Evolutionary conservation across 92 coral and sea anemone species (phyloP), one percentile per base, ranked within the genome.

Genomic region (Phymanthus crucifer): DNA sequence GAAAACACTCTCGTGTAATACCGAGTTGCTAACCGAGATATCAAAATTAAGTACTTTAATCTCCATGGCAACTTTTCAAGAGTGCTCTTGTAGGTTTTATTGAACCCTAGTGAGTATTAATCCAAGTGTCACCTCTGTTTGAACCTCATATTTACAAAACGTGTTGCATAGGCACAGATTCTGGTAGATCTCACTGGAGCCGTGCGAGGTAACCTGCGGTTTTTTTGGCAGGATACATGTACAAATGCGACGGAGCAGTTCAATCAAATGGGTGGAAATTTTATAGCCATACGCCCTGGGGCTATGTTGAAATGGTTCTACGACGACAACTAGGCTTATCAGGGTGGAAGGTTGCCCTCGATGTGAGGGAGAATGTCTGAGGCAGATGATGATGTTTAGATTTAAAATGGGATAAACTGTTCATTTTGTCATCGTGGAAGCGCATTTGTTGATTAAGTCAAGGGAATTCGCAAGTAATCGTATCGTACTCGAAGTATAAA

Each of bases 191-290:
- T 6, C 33, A 29, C 34, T 33, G 68, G 68, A 24, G 13, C 32
- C 23, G 8, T 61, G 66, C 29, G n/a, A 24, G 5, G 66, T 11
- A 58, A 19, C 11, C 29, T 8, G 66, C 66, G 66, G 66, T 31
- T 58, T 8, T 24, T 31, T 9, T 58, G 3, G 66, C 31, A 32
- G 66, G 11, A 58, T 58, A 2, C 19, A 61, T 61, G 17, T 61
- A n/a, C n/a, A n/a, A n/a, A n/a, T n/a, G n/a, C n/a, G n/a, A n/a
- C n/a, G 0, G 27, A 61, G 33, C 68, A 61, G 68, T 27, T 12
- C 34, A 61, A 61, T 61, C 18, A 29, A 61, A 61, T 61, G 68
- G 34, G 68, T 11, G 68, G 68, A 61, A 24, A 61, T 61, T 61
- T n/a, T n/a, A 54, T 21, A 61, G 34, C 26, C 34, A 1, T 12